Conservation (phyloP, 2,797 vertebrate species). For the Catharus ustulatus region DNA sequence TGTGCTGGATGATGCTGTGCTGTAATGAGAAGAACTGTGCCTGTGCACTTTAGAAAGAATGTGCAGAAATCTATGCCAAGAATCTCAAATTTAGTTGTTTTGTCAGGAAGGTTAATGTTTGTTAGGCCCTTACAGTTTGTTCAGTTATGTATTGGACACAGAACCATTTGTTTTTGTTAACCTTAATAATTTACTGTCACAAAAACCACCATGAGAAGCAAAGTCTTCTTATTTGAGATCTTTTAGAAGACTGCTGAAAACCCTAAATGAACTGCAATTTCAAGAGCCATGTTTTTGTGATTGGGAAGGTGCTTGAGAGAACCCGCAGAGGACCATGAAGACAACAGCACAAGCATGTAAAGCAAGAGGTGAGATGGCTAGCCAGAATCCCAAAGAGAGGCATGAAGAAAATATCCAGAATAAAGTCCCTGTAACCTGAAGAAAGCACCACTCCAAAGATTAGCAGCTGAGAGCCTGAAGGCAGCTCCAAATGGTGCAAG, state of each 20-base stretch:
- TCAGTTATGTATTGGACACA: neutral
- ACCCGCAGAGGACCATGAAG: neutral
- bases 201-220: neutral
- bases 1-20: neutral
- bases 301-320: neutral
- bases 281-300: neutral
- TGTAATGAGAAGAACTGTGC: neutral
- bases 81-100: neutral
- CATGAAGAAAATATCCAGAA: neutral
- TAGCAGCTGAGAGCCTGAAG: neutral
- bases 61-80: neutral
- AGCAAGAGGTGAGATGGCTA: neutral
- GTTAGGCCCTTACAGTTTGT: neutral
- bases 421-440: neutral
- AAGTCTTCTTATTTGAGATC: neutral
- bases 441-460: neutral
- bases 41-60: neutral
- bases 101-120: neutral
- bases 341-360: neutral
- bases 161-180: neutral
- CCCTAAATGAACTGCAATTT: neutral
- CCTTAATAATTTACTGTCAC: neutral
- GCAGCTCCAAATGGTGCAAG: neutral
- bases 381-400: neutral
- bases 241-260: neutral